Percentiles rank a stretch among this genome's conserved stretches.
Conservation (phyloP, 2,888 invertebrate species). For the Clanis bilineata region DNA sequence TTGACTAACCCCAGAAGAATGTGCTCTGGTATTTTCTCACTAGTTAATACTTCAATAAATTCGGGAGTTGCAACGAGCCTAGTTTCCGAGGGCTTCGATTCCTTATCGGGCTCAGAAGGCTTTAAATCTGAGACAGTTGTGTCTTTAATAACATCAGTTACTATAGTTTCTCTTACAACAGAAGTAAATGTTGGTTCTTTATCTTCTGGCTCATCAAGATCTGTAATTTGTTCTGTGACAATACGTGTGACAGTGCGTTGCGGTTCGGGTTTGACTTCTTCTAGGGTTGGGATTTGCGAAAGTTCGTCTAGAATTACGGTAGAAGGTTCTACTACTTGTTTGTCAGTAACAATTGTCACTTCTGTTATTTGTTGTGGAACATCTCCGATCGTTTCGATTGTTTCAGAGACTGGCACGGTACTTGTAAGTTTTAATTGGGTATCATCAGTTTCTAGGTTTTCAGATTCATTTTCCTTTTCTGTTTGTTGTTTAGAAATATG, state of each 20-base stretch:
- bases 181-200: constrained; percentile 3
- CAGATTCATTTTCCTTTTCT: background rate
- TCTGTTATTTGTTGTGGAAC: constrained; percentile 3
- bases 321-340: background rate
- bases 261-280: background rate
- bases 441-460: background rate
- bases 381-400: background rate
- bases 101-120: background rate
- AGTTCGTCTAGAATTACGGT: background rate
- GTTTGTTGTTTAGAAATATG: constrained; percentile 18
- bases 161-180: constrained; percentile 4
- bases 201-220: constrained; percentile 13
- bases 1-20: background rate
- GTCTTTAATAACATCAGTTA: constrained; percentile 6
- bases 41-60: background rate
- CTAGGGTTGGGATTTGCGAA: background rate
- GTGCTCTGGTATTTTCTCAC: background rate
- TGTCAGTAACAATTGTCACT: constrained; percentile 5
- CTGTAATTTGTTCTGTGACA: background rate
- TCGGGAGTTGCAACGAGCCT: background rate
- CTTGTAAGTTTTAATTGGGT: background rate
- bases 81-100: background rate
- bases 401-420: background rate
- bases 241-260: background rate
- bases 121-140: background rate